Conservation (phyloP, 2,888 invertebrate species). For the Leptarthrus brevirostris region DNA sequence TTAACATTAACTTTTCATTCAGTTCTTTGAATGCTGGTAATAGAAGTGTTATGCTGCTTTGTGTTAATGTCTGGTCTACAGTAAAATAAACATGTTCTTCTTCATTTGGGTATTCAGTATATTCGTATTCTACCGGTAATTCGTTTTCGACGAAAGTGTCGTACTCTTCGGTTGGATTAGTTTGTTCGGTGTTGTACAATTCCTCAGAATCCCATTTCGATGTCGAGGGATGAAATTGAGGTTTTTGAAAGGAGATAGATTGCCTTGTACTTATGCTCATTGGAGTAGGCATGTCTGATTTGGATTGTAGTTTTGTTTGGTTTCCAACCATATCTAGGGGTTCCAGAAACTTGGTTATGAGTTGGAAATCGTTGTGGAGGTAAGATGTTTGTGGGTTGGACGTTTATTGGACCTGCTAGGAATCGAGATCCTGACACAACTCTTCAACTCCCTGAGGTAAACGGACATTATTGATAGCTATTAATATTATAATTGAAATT, state of each 20-base stretch:
- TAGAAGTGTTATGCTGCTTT: too few relatives aligned
- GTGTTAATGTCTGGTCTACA: not conserved
- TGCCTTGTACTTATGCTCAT: slow-evolving; percentile 42
- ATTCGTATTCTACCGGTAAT: not conserved
- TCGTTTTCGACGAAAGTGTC: not conserved
- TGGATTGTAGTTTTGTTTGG: slow-evolving; percentile 17
- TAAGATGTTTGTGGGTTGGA: not conserved
- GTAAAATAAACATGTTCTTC: not conserved
- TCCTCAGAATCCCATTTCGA: slow-evolving; percentile 11
- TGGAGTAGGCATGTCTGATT: slow-evolving; percentile 8
- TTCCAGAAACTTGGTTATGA: slow-evolving; percentile 45
- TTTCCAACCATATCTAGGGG: slow-evolving; percentile 46
- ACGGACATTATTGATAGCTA: not conserved
- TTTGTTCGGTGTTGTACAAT: slow-evolving; percentile 45
- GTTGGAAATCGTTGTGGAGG: slow-evolving; percentile 4
- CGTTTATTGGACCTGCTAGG: slow-evolving; percentile 10
- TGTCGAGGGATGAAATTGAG: not conserved
- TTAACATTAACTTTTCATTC: not conserved
- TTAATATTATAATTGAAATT: not conserved
- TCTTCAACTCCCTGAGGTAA: not conserved
- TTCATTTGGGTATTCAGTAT: not conserved
- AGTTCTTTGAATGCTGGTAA: not conserved
- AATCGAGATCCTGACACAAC: not conserved
- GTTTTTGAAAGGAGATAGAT: slow-evolving; percentile 11
- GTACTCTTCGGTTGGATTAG: not conserved